Evolutionary conservation across 2,113 vertebrate genomes (phyloP).

Genomic region (Sylvia atricapilla): DNA sequence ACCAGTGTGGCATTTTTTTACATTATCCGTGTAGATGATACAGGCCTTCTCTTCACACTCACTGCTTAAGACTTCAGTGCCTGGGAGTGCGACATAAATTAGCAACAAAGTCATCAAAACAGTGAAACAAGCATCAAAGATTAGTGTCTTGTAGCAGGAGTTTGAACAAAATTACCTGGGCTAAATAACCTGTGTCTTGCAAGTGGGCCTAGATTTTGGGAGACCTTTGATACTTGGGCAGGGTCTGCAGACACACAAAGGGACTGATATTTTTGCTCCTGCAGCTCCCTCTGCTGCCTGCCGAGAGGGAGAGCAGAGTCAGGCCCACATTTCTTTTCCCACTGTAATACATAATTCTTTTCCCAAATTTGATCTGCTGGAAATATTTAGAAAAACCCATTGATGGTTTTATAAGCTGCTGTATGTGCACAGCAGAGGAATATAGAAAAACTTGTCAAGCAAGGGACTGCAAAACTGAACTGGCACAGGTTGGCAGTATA

Average conservation of each 20-base stretch:
- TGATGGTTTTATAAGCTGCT: neutral
- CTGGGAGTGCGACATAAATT: neutral
- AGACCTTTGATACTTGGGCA: neutral
- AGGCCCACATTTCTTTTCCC: neutral
- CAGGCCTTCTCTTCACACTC: neutral
- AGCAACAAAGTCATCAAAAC: neutral
- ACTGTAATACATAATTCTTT: too few relatives aligned
- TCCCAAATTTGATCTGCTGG: neutral
- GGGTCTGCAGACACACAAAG: neutral
- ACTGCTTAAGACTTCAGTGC: neutral
- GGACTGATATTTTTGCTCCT: neutral
- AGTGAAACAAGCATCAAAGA: neutral
- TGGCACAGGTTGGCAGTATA: neutral
- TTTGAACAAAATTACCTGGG: neutral
- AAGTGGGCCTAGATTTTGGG: neutral
- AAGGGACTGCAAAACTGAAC: neutral
- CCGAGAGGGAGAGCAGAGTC: neutral
- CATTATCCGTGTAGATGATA: neutral
- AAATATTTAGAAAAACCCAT: neutral
- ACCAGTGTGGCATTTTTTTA: neutral
- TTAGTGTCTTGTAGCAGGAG: neutral
- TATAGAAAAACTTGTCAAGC: neutral
- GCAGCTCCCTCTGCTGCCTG: conserved; percentile 51
- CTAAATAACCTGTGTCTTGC: neutral
- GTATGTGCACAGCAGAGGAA: neutral